These are phyloP conservation scores for Hylaeus anthracinus DNA, from an alignment of 1,140 invertebrate genomes.

Conservation along the genomic window DNA sequence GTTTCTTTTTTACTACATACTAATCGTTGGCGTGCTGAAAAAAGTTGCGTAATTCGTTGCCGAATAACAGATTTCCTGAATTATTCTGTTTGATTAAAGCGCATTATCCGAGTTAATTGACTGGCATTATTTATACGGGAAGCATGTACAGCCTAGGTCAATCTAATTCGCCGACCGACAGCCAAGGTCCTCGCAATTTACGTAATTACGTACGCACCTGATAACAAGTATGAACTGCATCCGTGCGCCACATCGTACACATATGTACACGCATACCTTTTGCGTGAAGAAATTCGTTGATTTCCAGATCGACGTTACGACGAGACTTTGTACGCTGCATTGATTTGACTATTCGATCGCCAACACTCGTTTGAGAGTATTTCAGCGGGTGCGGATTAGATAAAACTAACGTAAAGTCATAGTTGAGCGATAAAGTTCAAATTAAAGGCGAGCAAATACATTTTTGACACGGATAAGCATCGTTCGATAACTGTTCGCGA, in stretches of 20 bases:
- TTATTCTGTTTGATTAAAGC: slow-evolving; percentile 22
- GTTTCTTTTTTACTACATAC: neutral
- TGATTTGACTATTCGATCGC: no score
- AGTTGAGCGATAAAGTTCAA: slow-evolving; percentile 25
- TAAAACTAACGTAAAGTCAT: slow-evolving; percentile 28
- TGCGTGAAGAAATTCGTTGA: neutral
- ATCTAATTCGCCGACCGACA: slow-evolving; percentile 48
- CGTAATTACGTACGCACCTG: slow-evolving; percentile 49
- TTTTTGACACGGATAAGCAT: slow-evolving; percentile 31
- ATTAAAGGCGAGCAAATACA: slow-evolving; percentile 16
- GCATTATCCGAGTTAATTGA: slow-evolving; percentile 48
- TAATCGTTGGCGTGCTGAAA: neutral
- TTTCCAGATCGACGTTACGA: neutral
- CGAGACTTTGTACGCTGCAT: neutral
- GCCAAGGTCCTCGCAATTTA: slow-evolving; percentile 51
- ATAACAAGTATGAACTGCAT: slow-evolving; percentile 38
- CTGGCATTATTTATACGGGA: slow-evolving; percentile 38
- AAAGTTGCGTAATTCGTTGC: neutral
- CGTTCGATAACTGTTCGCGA: slow-evolving; percentile 11
- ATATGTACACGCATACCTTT: neutral
- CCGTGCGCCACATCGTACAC: neutral
- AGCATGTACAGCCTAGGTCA: slow-evolving; percentile 55
- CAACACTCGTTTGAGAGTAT: slow-evolving; percentile 1
- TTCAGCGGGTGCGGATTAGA: neutral
- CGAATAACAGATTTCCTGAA: slow-evolving; percentile 17